Conservation (phyloP, 2,113 vertebrate species). For the Pantherophis guttatus region DNA sequence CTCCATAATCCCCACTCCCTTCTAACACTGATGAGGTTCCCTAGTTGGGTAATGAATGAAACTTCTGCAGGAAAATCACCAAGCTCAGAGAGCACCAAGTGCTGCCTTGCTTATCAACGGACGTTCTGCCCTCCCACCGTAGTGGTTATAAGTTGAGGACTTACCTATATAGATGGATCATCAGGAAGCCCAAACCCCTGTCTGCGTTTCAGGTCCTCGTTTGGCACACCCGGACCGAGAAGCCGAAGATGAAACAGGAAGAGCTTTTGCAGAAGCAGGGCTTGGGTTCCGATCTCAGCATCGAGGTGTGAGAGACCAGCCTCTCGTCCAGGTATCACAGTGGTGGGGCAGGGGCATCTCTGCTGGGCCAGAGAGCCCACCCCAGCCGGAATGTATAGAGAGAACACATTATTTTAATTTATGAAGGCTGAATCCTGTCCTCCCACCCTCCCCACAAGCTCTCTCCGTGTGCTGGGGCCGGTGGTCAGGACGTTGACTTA, state of each 20-base stretch:
- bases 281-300: slow-evolving; percentile 79
- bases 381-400: background rate
- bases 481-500: background rate
- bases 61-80: background rate
- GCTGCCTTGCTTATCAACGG: background rate
- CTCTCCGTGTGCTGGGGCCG: background rate
- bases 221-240: slow-evolving; percentile 91
- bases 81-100: no score
- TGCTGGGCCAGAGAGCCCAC: background rate
- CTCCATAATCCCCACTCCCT: no score
- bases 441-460: background rate
- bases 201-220: slow-evolving; percentile 79
- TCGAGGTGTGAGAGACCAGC: slow-evolving; percentile 74
- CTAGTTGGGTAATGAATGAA: no score
- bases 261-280: slow-evolving; percentile 84
- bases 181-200: background rate
- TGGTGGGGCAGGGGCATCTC: background rate
- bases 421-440: background rate
- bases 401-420: background rate
- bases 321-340: background rate
- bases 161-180: background rate
- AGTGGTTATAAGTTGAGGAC: background rate
- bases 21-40: no score
- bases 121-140: background rate
- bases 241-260: slow-evolving; percentile 91